Evolutionary conservation across 1,140 invertebrate genomes (phyloP).

Genomic region (Rhyacophila brunnea): DNA sequence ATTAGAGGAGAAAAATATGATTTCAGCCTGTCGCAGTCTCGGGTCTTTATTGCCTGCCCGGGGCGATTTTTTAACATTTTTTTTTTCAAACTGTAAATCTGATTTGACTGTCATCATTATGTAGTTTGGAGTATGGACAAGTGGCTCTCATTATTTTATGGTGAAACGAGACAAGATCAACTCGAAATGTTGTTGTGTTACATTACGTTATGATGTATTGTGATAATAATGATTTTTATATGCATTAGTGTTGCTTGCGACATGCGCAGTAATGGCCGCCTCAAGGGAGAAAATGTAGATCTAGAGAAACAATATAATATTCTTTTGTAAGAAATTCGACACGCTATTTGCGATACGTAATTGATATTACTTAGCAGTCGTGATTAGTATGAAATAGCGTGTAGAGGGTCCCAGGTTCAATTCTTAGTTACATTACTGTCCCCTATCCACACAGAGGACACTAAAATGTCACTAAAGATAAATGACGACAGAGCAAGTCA

Average conservation of each 20-base stretch:
- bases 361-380: too few relatives aligned
- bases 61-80: background rate
- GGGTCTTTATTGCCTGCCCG: slow-evolving; percentile 1
- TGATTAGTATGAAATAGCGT: too few relatives aligned
- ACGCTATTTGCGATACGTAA: background rate
- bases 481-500: too few relatives aligned
- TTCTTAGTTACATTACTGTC: too few relatives aligned
- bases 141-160: background rate
- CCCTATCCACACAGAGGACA: too few relatives aligned
- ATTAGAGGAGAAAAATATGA: slow-evolving; percentile 14
- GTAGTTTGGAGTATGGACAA: background rate
- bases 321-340: background rate
- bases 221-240: too few relatives aligned
- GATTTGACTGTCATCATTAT: background rate
- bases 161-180: background rate
- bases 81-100: background rate
- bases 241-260: background rate
- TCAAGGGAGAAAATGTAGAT: too few relatives aligned
- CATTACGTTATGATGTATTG: too few relatives aligned
- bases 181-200: background rate
- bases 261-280: too few relatives aligned
- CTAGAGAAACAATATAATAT: background rate
- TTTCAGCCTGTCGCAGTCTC: slow-evolving; percentile 22
- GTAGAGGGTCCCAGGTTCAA: too few relatives aligned
- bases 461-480: too few relatives aligned